These are phyloP conservation scores for Esox niger DNA, from an alignment of 2,113 vertebrate genomes.

Conservation along the genomic window DNA sequence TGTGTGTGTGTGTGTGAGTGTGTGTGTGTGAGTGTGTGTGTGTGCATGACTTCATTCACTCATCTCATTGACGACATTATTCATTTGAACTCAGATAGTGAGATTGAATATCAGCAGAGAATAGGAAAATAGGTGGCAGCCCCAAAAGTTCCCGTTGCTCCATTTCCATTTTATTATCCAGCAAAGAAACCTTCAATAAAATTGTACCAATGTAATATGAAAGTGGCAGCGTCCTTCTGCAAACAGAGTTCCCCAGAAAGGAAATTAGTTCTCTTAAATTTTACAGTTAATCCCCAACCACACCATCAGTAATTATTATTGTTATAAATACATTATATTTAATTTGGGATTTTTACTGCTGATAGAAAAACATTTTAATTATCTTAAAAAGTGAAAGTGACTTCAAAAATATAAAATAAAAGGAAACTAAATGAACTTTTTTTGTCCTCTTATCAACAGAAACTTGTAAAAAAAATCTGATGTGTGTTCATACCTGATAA, in stretches of 20 bases:
- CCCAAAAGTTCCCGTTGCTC: slow-evolving; percentile 14
- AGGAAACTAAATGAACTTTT: no score
- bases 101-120: slow-evolving; percentile 26
- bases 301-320: no score
- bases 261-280: slow-evolving; percentile 27
- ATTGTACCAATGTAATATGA: slow-evolving; percentile 26
- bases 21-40: slow-evolving; percentile 1
- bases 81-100: slow-evolving; percentile 25
- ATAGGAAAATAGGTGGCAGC: slow-evolving; percentile 4
- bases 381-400: no score
- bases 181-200: slow-evolving; percentile 41
- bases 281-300: slow-evolving; percentile 5
- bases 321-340: no score
- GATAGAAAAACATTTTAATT: not conserved
- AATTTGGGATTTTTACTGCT: slow-evolving; percentile 3
- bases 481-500: slow-evolving; percentile 46
- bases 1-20: not conserved
- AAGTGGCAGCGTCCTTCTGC: slow-evolving; percentile 23
- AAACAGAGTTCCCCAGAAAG: slow-evolving; percentile 25
- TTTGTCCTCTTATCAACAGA: not conserved
- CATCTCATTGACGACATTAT: slow-evolving; percentile 21
- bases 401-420: no score
- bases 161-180: slow-evolving; percentile 41
- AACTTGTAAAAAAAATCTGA: no score
- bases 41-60: not conserved